Percentiles rank a stretch among this genome's conserved stretches.
Conservation (phyloP, 2,888 invertebrate genomes). For the Steinernema carpocapsae region DNA sequence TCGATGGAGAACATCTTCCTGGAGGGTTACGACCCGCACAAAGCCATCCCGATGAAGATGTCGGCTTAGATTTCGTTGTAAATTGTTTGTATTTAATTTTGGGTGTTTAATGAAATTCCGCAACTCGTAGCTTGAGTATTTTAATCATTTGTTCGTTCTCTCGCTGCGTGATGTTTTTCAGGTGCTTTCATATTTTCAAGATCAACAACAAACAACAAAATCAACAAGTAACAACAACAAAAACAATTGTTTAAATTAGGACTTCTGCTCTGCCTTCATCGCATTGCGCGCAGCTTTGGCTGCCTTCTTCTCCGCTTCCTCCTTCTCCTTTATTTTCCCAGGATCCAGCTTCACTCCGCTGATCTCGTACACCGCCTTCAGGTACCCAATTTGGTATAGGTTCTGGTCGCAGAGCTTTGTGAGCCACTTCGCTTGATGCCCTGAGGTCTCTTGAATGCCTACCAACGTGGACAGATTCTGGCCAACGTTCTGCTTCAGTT, state of each 20-base stretch:
- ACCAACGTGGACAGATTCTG: conserved; percentile 55
- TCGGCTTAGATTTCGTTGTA: conserved; percentile 74
- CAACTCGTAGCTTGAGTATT: neutral
- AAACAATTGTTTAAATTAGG: neutral
- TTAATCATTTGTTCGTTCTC: neutral
- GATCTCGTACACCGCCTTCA: conserved; percentile 41
- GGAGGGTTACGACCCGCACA: conserved; percentile 83
- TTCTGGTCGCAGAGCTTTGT: conserved; percentile 52
- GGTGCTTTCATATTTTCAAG: too few species aligned
- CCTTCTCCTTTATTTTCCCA: too few species aligned
- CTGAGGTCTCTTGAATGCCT: conserved; percentile 59
- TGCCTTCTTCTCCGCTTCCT: too few species aligned
- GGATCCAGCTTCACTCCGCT: neutral
- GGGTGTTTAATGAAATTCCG: neutral
- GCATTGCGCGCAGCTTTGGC: too few species aligned
- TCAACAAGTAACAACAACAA: neutral
- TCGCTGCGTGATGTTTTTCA: too few species aligned
- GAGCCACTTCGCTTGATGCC: conserved; percentile 51
- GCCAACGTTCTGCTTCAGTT: conserved; percentile 52
- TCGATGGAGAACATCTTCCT: conserved; percentile 83
- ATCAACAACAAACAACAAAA: conserved; percentile 9
- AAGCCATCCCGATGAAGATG: conserved; percentile 90
- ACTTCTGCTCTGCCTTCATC: neutral
- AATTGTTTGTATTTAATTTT: conserved; percentile 7
- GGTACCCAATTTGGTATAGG: conserved; percentile 51